A percentile compares a stretch with the other conserved stretches of the same genome.
Conservation (phyloP, 2,888 invertebrate species). For the Leptarthrus brevirostris region DNA sequence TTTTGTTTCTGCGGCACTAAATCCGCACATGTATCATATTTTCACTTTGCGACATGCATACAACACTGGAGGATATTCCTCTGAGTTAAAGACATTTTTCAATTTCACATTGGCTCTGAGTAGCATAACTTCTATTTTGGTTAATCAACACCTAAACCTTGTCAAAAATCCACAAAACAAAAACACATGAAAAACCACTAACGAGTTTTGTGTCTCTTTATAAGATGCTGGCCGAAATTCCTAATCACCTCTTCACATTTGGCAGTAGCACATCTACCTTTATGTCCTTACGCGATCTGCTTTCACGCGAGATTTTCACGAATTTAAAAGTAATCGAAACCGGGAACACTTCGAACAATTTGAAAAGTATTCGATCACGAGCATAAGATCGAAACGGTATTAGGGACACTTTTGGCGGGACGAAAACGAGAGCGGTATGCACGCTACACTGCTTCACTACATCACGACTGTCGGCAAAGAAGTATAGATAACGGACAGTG, state of each 20-base stretch:
- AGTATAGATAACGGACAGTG: not conserved
- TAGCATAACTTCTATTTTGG: constrained; percentile 10
- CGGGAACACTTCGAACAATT: not conserved
- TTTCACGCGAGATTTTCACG: not conserved
- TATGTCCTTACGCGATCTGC: no score
- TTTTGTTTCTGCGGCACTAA: constrained; percentile 12
- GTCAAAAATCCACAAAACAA: not conserved
- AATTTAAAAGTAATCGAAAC: not conserved
- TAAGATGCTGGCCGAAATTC: not conserved
- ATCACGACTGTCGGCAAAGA: not conserved
- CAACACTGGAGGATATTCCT: not conserved
- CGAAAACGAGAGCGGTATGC: not conserved
- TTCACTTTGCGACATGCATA: not conserved
- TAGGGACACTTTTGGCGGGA: not conserved
- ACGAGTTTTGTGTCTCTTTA: not conserved
- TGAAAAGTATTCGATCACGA: not conserved
- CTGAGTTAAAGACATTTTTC: constrained; percentile 10
- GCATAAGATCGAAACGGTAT: not conserved
- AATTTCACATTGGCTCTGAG: constrained; percentile 3
- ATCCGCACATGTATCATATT: constrained; percentile 32
- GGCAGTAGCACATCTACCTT: no score
- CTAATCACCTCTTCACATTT: not conserved
- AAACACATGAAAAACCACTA: not conserved
- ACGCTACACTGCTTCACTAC: not conserved
- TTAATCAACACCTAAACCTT: not conserved